Evolutionary conservation across 2,888 invertebrate genomes (phyloP), one percentile per base, ranked within the genome.

Genomic region (Drosophila sordidula): DNA sequence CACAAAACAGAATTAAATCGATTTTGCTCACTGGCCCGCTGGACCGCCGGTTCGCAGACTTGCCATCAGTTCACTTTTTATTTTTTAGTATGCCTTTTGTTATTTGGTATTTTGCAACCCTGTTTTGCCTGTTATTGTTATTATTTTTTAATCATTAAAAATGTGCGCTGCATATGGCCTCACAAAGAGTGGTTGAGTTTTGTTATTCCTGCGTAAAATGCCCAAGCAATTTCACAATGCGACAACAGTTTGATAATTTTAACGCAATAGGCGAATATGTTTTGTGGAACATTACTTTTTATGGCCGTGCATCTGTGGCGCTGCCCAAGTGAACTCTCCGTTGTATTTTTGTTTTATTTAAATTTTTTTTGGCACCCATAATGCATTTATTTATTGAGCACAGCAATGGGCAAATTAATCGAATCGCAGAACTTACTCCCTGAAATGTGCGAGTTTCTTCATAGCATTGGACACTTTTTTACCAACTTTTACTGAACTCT

Each of bases 1-100:
- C 59, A 51, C 69, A 47, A 65, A 56, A 51, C 52, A 62, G 78
- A 65, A 67, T 80, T 84, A 78, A 80, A 80, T 84, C 69, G 84
- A 80, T 80, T 84, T 84, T 69, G 66, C 41, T 36, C 32, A 36
- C 34, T 39, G 47, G 14, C 36, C 18, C 26, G 25, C 12, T 2
- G 9, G 39, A 25, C 14, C 26, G 25, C 14, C 8, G 8, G 65
- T 36, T 14, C 26, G 25, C 18, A 18, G 36, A 32, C 41, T 12
- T 22, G 18, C 12, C 9, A 0, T 12, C 41, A 34, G 25, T 46
- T 44, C 49, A 69, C 61, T 69, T 69, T 58, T 41, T 25, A 39
- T 68, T 55, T 12, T 58, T 41, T 25, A 39, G 59, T 55, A 9
- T 44, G 38, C 41, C 52, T 47, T 44, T 62, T 50, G 50, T 51